Evolutionary conservation across 1,140 invertebrate species (phyloP), one percentile per base, ranked within the genome.

Genomic region (Philaenus spumarius): DNA sequence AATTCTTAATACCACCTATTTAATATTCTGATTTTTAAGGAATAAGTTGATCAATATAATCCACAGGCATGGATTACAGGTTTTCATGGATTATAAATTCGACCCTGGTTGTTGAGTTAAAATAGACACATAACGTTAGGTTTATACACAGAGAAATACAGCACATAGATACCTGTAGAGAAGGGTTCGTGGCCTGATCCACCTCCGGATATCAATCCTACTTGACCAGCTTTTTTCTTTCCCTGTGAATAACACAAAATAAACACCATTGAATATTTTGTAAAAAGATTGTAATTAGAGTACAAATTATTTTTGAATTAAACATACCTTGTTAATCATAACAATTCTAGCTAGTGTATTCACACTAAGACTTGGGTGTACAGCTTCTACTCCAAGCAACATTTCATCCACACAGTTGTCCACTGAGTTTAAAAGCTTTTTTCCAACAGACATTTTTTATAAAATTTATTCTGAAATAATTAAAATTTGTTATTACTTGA

Each of bases 151-250:
- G n/a, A n/a, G n/a, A n/a, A n/a, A n/a, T n/a, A n/a, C 26, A 30
- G 9, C 9, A 30, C 3, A 30, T 4, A 3, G 9, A 61, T 64
- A 87, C 85, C 86, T 74, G 81, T 80, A 61, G 80, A 75, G 72
- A 87, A 87, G 14, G 91, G 91, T 72, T 95, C 91, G 69, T 93
- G 91, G 4, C 91, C 91, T 17, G 88, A 89, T 17, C 91, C 90
- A 20, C 90, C 90, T 2, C 90, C 90, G 59, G 80, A 81, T n/a
- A 93, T 71, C 1, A 93, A 56, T 1, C 81, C 79, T 6, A 92
- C 88, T 68, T 81, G 81, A 12, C 76, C 26, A 30, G 26, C 3
- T 30, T 30, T 72, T 66, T 73, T 71, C 59, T 72, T 67, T 63
- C 78, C 78, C 71, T 81, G 63, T 42, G 35, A 60, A 61, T 51